Percentiles rank a stretch among this genome's conserved stretches.
Conservation (phyloP, 2,113 vertebrate genomes). For the Globicephala melas region DNA sequence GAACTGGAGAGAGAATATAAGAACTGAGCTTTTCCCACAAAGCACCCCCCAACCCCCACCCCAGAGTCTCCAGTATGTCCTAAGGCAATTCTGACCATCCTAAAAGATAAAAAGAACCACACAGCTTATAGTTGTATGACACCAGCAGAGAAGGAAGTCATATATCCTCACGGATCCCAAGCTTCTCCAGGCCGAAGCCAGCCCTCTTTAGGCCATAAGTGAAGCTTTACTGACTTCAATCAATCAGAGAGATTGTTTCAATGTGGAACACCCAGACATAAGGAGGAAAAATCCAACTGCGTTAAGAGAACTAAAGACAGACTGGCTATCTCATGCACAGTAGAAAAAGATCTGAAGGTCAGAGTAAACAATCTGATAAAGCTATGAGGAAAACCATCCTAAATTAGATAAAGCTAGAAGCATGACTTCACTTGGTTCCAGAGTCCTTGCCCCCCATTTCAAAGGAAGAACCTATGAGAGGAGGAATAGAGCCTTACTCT, state of each 20-base stretch:
- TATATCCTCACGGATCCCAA: neutral
- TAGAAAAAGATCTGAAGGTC: neutral
- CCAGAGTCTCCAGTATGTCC: neutral
- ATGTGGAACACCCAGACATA: neutral
- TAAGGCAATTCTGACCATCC: neutral
- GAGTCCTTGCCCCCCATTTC: neutral
- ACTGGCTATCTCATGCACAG: fast-evolving
- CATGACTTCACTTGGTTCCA: no score
- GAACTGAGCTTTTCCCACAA: neutral
- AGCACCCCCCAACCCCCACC: fast-evolving
- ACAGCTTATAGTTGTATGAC: fast-evolving
- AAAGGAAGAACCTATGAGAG: neutral
- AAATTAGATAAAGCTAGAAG: neutral
- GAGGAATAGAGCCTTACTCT: neutral
- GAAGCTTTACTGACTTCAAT: neutral
- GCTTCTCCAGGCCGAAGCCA: neutral
- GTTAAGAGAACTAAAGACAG: neutral
- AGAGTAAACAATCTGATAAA: neutral
- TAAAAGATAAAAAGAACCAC: neutral
- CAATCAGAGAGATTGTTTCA: neutral
- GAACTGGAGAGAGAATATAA: neutral
- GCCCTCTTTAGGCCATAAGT: neutral
- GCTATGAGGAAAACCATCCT: no score
- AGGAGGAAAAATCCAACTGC: neutral
- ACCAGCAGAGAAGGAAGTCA: neutral